Base-by-base conservation (phyloP, 2,797 vertebrate genomes). In the Leontopithecus rosalia region DNA sequence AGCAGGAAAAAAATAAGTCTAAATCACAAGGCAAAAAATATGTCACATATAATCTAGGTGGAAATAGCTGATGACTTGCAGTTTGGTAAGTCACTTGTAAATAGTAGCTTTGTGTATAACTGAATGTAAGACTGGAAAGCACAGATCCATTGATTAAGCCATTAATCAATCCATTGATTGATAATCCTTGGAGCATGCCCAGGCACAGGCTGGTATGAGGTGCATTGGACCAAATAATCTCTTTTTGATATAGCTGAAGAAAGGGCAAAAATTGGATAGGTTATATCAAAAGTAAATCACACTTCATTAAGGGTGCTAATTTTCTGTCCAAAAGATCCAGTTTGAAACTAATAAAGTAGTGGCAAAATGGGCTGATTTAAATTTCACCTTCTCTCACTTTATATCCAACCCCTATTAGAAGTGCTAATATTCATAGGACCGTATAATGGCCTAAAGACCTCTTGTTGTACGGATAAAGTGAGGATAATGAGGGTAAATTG, bases 401-500 rank as follows among this genome's bases (percentile, higher is more conserved):
- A 19, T 86, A 77, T 86, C 80, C 73, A 95, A 58, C 17, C 26
- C 12, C 7, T 80, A 46, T 83, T 96, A 96, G 70, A 96, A 95
- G 80, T 72, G n/a, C 79, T 96, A 91, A 93, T 95, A 94, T 96
- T 61, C 64, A 92, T 19, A 91, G 57, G 61, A 91, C 75, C 55
- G 57, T 83, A 87, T 94, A 95, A 92, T 61, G 85, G 57, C 87
- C 90, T 84, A n/a, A 58, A 57, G 77, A 88, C 67, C 80, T 97
- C 88, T 90, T 86, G 61, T 89, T 96, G 93, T 77, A 94, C 39
- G 77, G 72, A 87, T 89, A 95, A 95, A 96, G 81, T 96, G 84
- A 93, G 87, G 87, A 96, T 96, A 94, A 97, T 94, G 82, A 95
- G 76, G 80, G 75, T 92, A 96, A 96, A 97, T 64, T 95, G 87